These are phyloP conservation scores for Hozukius guyotensis DNA, from an alignment of 2,797 vertebrate genomes.

Conservation along the genomic window DNA sequence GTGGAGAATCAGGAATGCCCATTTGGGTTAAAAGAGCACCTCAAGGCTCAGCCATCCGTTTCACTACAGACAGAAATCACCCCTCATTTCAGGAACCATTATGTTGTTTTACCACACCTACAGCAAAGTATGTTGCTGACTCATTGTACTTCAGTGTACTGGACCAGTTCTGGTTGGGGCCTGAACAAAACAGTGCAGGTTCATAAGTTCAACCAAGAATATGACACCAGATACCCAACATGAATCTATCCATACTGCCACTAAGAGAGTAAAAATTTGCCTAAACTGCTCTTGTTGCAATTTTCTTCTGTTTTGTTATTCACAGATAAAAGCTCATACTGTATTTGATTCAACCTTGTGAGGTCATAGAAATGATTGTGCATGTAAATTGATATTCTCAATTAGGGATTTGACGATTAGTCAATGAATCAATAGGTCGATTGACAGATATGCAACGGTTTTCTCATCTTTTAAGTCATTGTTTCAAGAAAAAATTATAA, in stretches of 20 bases:
- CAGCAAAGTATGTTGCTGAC: neutral
- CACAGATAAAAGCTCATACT: neutral
- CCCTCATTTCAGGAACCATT: neutral
- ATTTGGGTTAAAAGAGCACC: constrained; percentile 20
- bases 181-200: neutral
- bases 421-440: neutral
- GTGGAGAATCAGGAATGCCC: constrained; percentile 66
- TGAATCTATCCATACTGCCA: neutral
- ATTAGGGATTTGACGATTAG: neutral
- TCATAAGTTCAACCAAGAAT: neutral
- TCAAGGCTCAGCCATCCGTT: neutral
- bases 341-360: neutral
- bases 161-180: neutral
- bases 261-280: neutral
- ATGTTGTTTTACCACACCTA: neutral
- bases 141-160: neutral
- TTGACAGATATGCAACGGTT: neutral
- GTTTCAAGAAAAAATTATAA: neutral
- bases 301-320: neutral
- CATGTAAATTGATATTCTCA: neutral
- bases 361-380: neutral
- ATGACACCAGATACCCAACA: neutral
- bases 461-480: neutral
- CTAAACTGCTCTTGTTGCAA: neutral
- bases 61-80: neutral